These are phyloP conservation scores for Pachyramphus minor DNA, from an alignment of 2,113 vertebrate species.

Conservation along the genomic window DNA sequence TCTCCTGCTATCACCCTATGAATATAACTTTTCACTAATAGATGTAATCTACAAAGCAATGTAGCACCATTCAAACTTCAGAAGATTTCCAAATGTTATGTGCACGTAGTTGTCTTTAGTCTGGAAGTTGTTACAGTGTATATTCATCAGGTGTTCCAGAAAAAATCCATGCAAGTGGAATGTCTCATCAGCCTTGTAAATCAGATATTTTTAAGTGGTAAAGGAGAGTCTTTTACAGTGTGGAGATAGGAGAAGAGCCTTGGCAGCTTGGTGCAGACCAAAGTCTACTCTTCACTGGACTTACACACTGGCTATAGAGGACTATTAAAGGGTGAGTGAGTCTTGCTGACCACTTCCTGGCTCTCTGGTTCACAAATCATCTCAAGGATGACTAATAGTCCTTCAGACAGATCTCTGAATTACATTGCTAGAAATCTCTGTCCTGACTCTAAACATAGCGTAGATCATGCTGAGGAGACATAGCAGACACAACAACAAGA, in stretches of 20 bases:
- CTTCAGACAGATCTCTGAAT: background rate
- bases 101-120: background rate
- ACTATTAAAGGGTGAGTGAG: background rate
- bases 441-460: no score
- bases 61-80: background rate
- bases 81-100: background rate
- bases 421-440: background rate
- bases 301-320: background rate
- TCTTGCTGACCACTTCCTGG: background rate
- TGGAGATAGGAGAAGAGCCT: background rate
- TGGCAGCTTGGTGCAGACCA: background rate
- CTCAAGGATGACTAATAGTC: background rate
- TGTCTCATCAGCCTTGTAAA: background rate
- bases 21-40: background rate
- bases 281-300: background rate
- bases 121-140: background rate
- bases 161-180: background rate
- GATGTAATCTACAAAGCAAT: background rate
- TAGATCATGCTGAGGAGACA: no score
- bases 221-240: background rate
- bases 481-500: no score
- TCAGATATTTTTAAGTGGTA: background rate
- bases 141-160: background rate
- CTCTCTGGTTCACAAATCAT: background rate
- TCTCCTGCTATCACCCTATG: accelerated